Base-by-base conservation (phyloP, 1,140 invertebrate genomes). In the Zelostemma sp. region DNA sequence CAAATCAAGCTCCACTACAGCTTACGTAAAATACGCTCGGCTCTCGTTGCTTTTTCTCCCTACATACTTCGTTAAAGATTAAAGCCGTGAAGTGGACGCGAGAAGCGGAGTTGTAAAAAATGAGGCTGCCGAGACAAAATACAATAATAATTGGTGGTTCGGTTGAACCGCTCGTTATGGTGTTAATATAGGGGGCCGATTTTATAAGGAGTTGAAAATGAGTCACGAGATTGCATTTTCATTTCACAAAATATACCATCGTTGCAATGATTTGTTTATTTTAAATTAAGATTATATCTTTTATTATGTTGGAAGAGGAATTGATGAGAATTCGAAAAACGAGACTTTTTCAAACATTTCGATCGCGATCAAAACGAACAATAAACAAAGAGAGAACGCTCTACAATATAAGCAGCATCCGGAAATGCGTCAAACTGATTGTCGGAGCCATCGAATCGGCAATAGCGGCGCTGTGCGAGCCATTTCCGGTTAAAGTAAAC, bases 401-500 rank as follows among this genome's bases (percentile, higher is more conserved):
- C 9, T 14, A 67, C 64, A 67, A 67, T 68, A 31, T 5, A 60
- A 61, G 53, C 58, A 55, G 55, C 49, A 55, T 70, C 68, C 58
- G 62, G 62, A 71, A 71, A 66, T 59, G 63, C 43, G 46, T 70
- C 54, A 50, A 66, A 66, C 56, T 66, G 55, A 58, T 65, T 70
- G 57, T 61, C 40, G 49, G 48, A 45, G 21, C 56, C 61, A 53
- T 65, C 46, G 57, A 65, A 53, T 64, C 60, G 45, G 60, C 51
- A 61, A 53, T 45, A 54, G 46, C 51, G 14, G 11, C 15, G 46
- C 38, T 43, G 64, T 21, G 53, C 16, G 59, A 72, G 25, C 53
- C 43, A 61, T 72, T 78, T 75, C 75, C 75, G 61, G 49, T 70
- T 60, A 11, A 54, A 54, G 21, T 58, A 60, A 61, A 59, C 14